Evolutionary conservation across 2,113 vertebrate species (phyloP).

Genomic region (Nesoenas mayeri): DNA sequence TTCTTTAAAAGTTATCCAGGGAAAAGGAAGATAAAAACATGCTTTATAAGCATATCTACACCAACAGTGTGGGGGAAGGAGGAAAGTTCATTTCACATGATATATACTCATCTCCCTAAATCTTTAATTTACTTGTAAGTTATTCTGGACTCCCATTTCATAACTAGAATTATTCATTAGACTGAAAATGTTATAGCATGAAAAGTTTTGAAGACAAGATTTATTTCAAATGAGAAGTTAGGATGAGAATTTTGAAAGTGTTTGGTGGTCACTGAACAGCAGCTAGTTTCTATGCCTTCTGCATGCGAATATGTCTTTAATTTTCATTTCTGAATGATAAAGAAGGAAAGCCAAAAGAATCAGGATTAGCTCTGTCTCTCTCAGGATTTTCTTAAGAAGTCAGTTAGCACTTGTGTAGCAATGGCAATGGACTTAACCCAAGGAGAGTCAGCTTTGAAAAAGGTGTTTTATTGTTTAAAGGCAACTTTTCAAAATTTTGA

Average conservation of each 20-base stretch:
- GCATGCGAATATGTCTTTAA: not conserved
- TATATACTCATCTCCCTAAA: not conserved
- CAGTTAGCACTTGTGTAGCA: not conserved
- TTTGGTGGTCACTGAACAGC: not conserved
- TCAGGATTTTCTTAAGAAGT: not conserved
- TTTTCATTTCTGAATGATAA: not conserved
- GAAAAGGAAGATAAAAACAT: not conserved
- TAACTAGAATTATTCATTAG: constrained; percentile 19
- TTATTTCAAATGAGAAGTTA: constrained; percentile 29
- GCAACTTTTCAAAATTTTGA: not conserved
- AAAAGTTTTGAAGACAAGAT: constrained; percentile 6
- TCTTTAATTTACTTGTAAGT: not conserved
- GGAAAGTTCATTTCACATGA: not conserved
- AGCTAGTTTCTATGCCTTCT: not conserved
- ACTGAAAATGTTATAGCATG: not conserved
- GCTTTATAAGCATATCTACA: not conserved
- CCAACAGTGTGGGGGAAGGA: not conserved
- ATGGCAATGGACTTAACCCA: not conserved
- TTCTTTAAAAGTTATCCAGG: not conserved
- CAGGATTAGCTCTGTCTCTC: not conserved
- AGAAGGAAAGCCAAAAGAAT: not conserved
- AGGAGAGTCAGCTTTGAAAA: not conserved
- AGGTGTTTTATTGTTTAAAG: not conserved
- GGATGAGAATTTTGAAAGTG: not conserved
- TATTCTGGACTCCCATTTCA: not conserved